Percentiles rank a stretch among this genome's conserved stretches.
Evolutionary conservation across 2,888 invertebrate species (phyloP).

Genomic region (Drosophila ustulata): DNA sequence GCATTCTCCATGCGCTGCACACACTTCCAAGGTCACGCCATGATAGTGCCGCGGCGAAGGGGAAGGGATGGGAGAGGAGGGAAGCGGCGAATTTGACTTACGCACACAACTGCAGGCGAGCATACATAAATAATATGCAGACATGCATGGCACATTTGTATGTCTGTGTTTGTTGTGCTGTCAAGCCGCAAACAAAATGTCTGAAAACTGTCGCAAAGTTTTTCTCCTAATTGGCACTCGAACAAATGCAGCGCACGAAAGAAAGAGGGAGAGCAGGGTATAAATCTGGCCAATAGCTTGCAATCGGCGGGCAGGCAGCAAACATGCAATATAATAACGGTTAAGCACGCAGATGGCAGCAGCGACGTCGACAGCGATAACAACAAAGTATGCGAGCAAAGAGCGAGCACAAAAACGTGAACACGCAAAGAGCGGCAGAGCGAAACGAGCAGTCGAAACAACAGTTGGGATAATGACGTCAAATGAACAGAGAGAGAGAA

Average conservation of each 20-base stretch:
- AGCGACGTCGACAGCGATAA: not conserved
- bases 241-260: conserved; percentile 38
- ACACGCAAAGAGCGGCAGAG: conserved; percentile 33
- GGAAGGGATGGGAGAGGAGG: not conserved
- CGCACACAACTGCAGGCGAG: conserved; percentile 1
- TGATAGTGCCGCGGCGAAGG: conserved; percentile 30
- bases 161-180: conserved; percentile 32
- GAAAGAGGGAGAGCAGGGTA: conserved; percentile 6
- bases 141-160: conserved; percentile 7
- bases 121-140: conserved; percentile 7
- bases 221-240: conserved; percentile 65
- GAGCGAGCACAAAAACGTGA: conserved; percentile 14
- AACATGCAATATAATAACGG: conserved; percentile 56
- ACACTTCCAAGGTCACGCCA: conserved; percentile 49
- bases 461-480: conserved; percentile 64
- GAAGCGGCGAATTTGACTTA: not conserved
- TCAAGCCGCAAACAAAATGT: conserved; percentile 59
- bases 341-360: conserved; percentile 47
- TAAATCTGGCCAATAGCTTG: conserved; percentile 39
- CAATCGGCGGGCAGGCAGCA: conserved; percentile 34
- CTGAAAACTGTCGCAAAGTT: conserved; percentile 63
- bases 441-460: conserved; percentile 36
- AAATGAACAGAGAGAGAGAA: conserved; percentile 35
- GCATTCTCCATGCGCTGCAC: conserved; percentile 71
- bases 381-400: conserved; percentile 35